Conservation (phyloP, 2,797 vertebrate genomes). For the Diglossa cyanea region DNA sequence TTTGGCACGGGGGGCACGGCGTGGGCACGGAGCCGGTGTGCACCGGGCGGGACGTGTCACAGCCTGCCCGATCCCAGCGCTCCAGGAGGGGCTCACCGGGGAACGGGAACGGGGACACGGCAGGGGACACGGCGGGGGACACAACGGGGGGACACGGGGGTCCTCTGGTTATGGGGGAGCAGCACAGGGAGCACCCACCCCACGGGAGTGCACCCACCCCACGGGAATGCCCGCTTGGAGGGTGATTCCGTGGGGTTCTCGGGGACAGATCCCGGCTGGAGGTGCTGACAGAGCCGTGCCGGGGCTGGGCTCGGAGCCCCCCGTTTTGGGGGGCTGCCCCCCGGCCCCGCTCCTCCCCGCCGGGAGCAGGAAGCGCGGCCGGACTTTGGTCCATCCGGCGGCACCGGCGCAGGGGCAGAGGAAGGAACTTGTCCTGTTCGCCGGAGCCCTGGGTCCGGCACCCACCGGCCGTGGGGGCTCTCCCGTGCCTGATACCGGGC, state of each 20-base stretch:
- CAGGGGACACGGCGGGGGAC: too few relatives aligned
- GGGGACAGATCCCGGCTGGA: accelerated
- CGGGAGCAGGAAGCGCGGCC: not conserved
- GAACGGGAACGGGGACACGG: too few relatives aligned
- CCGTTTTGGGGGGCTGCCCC: not conserved
- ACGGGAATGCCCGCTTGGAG: accelerated
- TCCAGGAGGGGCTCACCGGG: accelerated
- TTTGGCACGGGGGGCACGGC: not conserved
- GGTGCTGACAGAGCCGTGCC: not conserved
- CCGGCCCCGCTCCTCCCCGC: not conserved
- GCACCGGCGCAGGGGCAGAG: not conserved
- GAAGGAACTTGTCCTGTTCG: constrained; percentile 35
- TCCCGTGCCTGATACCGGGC: not conserved
- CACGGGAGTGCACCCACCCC: too few relatives aligned
- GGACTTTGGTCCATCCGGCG: constrained; percentile 2
- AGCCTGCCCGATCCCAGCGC: not conserved
- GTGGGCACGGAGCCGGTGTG: not conserved
- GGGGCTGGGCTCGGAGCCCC: not conserved
- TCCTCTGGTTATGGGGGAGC: accelerated
- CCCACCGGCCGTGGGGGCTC: not conserved
- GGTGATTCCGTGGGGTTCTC: accelerated
- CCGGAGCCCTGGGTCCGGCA: not conserved
- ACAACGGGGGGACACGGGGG: not conserved
- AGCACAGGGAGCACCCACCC: too few relatives aligned
- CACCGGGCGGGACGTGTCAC: not conserved